Evolutionary conservation across 2,888 invertebrate genomes (phyloP).

Genomic region (Tethea ocularis): DNA sequence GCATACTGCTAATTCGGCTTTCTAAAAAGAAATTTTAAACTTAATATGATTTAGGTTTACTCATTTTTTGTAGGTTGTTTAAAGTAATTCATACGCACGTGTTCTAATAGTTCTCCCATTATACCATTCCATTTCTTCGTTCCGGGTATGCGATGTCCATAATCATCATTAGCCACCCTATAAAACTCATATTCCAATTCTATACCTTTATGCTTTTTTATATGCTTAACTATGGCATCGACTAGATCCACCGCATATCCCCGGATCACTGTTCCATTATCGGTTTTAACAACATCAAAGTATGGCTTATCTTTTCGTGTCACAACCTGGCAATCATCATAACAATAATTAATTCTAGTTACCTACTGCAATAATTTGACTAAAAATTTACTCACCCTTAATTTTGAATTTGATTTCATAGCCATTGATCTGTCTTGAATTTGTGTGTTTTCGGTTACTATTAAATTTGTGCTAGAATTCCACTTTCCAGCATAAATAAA

Average conservation of each 20-base stretch:
- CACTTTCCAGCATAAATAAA: constrained; percentile 82
- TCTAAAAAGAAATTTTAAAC: constrained; percentile 80
- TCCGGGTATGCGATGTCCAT: constrained; percentile 86
- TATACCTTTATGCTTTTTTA: constrained; percentile 44
- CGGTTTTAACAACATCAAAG: constrained; percentile 43
- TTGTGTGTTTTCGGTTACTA: constrained; percentile 43
- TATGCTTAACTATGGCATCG: constrained; percentile 84
- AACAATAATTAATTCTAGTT: neutral
- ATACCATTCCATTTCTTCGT: constrained; percentile 91
- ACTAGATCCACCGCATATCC: constrained; percentile 96
- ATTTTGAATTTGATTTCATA: constrained; percentile 76
- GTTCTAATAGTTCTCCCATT: constrained; percentile 88
- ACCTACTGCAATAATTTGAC: neutral
- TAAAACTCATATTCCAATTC: constrained; percentile 86
- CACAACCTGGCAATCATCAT: constrained; percentile 83
- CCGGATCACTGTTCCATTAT: constrained; percentile 80
- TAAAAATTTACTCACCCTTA: constrained; percentile 77
- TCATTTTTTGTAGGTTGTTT: neutral
- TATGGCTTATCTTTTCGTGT: constrained; percentile 64
- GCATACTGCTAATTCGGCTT: constrained; percentile 95
- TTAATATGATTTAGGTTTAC: neutral
- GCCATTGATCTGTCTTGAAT: constrained; percentile 58
- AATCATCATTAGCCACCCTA: constrained; percentile 85
- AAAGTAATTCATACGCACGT: constrained; percentile 77
- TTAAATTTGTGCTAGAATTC: constrained; percentile 69